Percentiles rank a stretch among this genome's conserved stretches.
These are phyloP conservation scores for Tinamus guttatus DNA, from an alignment of 2,113 vertebrate genomes.

Conservation along the genomic window DNA sequence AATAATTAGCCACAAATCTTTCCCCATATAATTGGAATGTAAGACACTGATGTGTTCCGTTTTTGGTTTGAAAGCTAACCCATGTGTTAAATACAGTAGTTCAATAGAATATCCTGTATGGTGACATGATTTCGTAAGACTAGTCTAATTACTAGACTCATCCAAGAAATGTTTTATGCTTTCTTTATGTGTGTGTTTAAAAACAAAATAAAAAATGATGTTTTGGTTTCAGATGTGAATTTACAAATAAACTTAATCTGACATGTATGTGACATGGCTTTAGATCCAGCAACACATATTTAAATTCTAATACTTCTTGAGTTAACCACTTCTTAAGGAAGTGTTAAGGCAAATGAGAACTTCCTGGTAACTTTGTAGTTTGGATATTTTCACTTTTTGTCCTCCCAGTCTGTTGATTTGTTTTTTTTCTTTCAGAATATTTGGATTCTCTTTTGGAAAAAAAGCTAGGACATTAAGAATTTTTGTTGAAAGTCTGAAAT, in stretches of 20 bases:
- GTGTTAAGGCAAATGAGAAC: background rate
- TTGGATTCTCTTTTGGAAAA: too few relatives aligned
- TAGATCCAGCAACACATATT: background rate
- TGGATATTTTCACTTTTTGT: background rate
- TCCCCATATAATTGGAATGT: accelerated
- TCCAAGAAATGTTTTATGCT: background rate
- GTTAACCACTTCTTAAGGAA: background rate
- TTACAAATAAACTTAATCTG: background rate
- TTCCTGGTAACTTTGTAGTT: background rate
- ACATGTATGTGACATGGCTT: background rate
- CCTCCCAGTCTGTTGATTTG: background rate
- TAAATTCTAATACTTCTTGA: background rate
- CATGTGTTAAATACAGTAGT: background rate
- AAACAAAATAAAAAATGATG: background rate
- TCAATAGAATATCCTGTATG: background rate
- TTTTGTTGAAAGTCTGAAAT: background rate
- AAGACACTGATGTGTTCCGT: background rate
- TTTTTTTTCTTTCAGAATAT: too few relatives aligned
- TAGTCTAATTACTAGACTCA: background rate
- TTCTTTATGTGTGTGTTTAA: background rate
- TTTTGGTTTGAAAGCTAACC: background rate
- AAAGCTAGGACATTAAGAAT: background rate
- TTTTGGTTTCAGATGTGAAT: background rate
- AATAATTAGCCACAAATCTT: background rate
- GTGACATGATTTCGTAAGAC: background rate